Evolutionary conservation across 2,888 invertebrate genomes (phyloP).

Genomic region (Hirtodrosophila alboralis): DNA sequence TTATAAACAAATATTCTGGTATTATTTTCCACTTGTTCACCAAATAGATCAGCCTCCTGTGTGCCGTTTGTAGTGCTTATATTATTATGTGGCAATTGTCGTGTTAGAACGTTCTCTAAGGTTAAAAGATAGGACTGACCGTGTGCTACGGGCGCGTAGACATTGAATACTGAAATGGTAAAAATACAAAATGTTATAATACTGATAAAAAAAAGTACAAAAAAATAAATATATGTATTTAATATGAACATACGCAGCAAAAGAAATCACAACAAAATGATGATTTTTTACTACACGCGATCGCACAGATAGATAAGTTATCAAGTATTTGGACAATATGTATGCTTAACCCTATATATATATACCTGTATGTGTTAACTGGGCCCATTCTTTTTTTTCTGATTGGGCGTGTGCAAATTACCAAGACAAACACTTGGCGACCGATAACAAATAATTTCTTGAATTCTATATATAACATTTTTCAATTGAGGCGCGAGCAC

Average conservation of each 20-base stretch:
- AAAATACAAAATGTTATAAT: slow-evolving; percentile 30
- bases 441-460: slow-evolving; percentile 11
- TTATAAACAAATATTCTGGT: slow-evolving; percentile 75
- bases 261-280: slow-evolving; percentile 28
- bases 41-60: slow-evolving; percentile 46
- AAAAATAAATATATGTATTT: slow-evolving; percentile 15
- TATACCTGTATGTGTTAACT: not conserved
- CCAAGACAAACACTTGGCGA: slow-evolving; percentile 20
- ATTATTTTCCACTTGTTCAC: slow-evolving; percentile 59
- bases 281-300: slow-evolving; percentile 31
- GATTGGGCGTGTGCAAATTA: slow-evolving; percentile 38
- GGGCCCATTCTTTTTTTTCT: not conserved
- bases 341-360: slow-evolving; percentile 4
- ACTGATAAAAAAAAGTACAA: slow-evolving; percentile 17
- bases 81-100: slow-evolving; percentile 51
- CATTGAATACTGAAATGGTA: slow-evolving; percentile 81
- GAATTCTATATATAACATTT: slow-evolving; percentile 17
- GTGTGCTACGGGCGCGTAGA: slow-evolving; percentile 67
- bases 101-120: slow-evolving; percentile 58
- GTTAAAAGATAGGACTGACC: slow-evolving; percentile 77
- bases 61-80: slow-evolving; percentile 49
- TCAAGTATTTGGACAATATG: slow-evolving; percentile 30
- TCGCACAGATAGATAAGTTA: slow-evolving; percentile 41
- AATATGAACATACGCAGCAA: slow-evolving; percentile 6
- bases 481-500: not conserved